Percentiles rank a stretch among this genome's conserved stretches.
Evolutionary conservation across 2,888 invertebrate genomes (phyloP).

Genomic region (Thecocarcelia acutangulata): DNA sequence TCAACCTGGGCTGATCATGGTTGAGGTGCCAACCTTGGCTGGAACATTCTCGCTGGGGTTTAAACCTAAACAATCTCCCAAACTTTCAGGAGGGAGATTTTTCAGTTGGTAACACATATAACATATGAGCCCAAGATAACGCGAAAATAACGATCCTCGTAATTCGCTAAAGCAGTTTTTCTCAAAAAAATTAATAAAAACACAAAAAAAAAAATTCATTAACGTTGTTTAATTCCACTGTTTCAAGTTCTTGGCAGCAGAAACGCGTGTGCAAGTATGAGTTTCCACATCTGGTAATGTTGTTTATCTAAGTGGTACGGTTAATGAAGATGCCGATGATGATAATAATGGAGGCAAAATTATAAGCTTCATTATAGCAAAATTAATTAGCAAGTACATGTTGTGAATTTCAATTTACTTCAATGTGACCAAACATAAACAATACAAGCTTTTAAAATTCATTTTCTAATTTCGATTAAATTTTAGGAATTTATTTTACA

Average conservation of each 20-base stretch:
- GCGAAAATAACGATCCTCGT: no score
- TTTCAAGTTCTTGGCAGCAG: background rate
- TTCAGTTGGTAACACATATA: no score
- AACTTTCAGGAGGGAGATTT: no score
- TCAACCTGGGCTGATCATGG: no score
- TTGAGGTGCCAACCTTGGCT: no score
- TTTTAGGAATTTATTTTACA: background rate
- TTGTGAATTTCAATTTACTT: constrained; percentile 35
- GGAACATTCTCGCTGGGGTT: no score
- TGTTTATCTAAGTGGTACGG: constrained; percentile 35
- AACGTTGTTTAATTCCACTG: background rate
- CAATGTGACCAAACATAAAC: constrained; percentile 22
- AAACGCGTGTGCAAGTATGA: background rate
- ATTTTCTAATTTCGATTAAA: background rate
- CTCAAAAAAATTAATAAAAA: no score
- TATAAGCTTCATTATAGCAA: constrained; percentile 56
- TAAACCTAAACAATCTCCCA: no score
- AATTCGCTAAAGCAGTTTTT: no score
- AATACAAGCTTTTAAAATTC: background rate
- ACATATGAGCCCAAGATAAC: no score
- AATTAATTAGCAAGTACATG: constrained; percentile 72
- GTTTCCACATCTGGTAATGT: constrained; percentile 8
- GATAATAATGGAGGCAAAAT: constrained; percentile 47
- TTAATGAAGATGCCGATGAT: constrained; percentile 23
- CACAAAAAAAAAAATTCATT: background rate